A percentile compares a stretch with the other conserved stretches of the same genome.
Conservation (phyloP, 2,797 vertebrate species). For the Characodon lateralis region DNA sequence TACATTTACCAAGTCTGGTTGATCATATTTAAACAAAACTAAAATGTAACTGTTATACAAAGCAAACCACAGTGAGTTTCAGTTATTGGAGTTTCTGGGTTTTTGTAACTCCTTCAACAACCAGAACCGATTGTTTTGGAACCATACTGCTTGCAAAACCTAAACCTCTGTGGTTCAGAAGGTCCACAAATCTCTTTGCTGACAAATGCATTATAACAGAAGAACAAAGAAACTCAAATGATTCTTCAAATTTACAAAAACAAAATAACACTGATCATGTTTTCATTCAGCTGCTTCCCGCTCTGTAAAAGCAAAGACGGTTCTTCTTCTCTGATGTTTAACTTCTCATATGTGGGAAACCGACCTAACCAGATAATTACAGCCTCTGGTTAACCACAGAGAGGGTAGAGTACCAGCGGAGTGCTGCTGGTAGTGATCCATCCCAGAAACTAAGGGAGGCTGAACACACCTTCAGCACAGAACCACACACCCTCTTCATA, state of each 20-base stretch:
- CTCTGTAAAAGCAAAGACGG: background rate
- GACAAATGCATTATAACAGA: background rate
- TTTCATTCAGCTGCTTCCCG: background rate
- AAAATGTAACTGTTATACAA: too few relatives aligned
- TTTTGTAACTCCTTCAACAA: background rate
- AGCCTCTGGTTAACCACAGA: slow-evolving; percentile 51
- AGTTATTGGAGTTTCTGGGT: background rate
- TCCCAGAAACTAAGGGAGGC: background rate
- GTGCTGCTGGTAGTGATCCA: slow-evolving; percentile 21
- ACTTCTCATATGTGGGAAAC: slow-evolving; percentile 54
- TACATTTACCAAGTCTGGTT: background rate
- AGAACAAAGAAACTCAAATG: background rate
- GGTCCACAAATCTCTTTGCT: background rate
- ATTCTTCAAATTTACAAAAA: background rate
- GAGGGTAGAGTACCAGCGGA: slow-evolving; percentile 10
- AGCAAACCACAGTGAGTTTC: background rate
- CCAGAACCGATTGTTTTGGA: too few relatives aligned
- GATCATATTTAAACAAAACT: background rate
- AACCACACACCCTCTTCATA: background rate
- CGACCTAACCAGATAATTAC: slow-evolving; percentile 27
- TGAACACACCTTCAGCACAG: slow-evolving; percentile 10
- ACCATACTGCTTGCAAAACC: background rate
- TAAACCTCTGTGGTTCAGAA: background rate
- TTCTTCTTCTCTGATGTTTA: slow-evolving; percentile 21
- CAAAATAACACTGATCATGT: background rate